A percentile compares a stretch with the other conserved stretches of the same genome.
These are phyloP conservation scores for Magallana gigas DNA, from an alignment of 1,140 invertebrate genomes.

Conservation along the genomic window DNA sequence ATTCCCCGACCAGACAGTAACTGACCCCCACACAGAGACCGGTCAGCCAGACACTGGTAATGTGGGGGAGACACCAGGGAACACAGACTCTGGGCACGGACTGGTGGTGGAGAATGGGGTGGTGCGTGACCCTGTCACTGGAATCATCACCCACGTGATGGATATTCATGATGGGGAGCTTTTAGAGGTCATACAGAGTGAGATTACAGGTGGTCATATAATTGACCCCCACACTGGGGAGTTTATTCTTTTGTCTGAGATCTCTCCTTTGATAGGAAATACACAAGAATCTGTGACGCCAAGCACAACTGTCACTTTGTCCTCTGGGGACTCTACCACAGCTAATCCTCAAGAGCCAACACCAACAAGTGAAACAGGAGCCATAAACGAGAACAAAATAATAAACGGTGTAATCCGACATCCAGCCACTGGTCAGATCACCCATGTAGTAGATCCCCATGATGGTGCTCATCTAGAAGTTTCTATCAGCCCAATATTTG, in stretches of 20 bases:
- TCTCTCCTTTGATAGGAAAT: neutral
- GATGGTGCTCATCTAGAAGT: slow-evolving; percentile 18
- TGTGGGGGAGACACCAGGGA: neutral
- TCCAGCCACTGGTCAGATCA: neutral
- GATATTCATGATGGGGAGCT: slow-evolving; percentile 23
- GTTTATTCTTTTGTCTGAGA: neutral
- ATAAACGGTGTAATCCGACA: neutral
- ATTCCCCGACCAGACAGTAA: neutral
- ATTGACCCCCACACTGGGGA: slow-evolving; percentile 33
- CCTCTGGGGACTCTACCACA: neutral
- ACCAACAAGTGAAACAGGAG: neutral
- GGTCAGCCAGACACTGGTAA: neutral
- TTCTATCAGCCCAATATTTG: slow-evolving; percentile 12
- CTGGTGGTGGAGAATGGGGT: slow-evolving; percentile 2
- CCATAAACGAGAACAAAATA: neutral
- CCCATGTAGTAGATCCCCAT: slow-evolving; percentile 4
- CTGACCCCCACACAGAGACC: neutral
- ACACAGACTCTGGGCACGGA: neutral
- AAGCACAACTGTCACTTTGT: neutral
- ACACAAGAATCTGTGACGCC: neutral
- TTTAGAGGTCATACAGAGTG: slow-evolving; percentile 4
- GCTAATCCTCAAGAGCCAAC: neutral
- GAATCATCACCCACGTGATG: neutral
- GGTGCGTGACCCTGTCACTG: neutral
- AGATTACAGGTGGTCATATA: slow-evolving; percentile 28